Conservation (phyloP, 2,888 invertebrate genomes). For the Zootermopsis nevadensis region DNA sequence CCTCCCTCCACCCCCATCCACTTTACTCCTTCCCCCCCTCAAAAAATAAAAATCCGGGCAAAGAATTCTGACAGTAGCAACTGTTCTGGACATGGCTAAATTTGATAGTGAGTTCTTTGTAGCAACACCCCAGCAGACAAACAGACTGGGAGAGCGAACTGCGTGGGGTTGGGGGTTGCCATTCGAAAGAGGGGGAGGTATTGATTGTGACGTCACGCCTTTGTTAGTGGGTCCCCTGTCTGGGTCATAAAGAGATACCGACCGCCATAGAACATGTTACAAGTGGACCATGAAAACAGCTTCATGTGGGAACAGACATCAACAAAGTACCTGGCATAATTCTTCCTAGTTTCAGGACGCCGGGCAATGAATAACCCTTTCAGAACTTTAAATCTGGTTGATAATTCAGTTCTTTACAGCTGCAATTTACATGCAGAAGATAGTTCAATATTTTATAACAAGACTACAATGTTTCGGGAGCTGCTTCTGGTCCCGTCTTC, state of each 20-base stretch:
- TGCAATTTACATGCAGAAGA: background rate
- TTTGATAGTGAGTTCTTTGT: conserved; percentile 3
- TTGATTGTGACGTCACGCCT: conserved; percentile 41
- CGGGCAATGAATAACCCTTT: background rate
- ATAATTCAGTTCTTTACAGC: background rate
- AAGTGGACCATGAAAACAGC: background rate
- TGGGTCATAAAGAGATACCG: background rate
- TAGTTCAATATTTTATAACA: no score
- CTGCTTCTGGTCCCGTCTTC: no score
- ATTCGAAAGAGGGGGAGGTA: conserved; percentile 19
- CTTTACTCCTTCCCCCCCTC: background rate
- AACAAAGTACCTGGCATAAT: background rate
- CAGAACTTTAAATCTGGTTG: background rate
- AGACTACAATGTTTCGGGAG: no score
- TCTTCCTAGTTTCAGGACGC: background rate
- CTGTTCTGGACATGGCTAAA: background rate
- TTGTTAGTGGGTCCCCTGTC: conserved; percentile 14
- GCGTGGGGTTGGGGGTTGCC: conserved; percentile 26
- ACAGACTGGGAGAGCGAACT: background rate
- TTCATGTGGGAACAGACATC: background rate
- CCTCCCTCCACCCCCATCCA: background rate
- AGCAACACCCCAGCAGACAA: background rate
- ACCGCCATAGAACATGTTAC: background rate
- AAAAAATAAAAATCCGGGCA: background rate
- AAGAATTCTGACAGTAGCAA: conserved; percentile 26